Base-by-base conservation (phyloP, 1,140 invertebrate species). In the Lordiphosa mommai region DNA sequence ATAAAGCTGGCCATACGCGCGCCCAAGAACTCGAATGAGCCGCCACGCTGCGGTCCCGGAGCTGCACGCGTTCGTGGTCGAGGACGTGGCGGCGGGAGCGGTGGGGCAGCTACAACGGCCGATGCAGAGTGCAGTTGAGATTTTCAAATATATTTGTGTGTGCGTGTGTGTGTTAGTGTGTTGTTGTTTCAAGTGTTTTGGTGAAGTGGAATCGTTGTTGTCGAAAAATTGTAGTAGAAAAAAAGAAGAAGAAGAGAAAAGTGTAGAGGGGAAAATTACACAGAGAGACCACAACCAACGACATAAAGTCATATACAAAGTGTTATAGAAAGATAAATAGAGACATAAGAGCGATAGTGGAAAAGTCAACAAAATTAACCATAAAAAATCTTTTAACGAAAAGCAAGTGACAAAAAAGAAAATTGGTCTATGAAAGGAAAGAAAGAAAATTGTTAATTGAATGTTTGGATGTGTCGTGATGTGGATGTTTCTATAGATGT, bases 1-100 rank as follows among this genome's bases (percentile, higher is more conserved):
- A 88, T 88, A 87, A 88, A 88, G 86, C 74, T 88, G 80, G 86
- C 86, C 86, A 88, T 88, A 64, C 86, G 86, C 63, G 86, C 73
- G 80, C 86, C 86, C 77, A 88, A 88, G 72, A 88, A 86, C 72
- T 88, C 86, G 76, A 88, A 88, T 55, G 86, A 88, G 82, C 79
- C 68, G 57, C 77, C 77, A 37, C 76, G 76, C 44, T 80, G 76
- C 53, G 61, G 55, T 37, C 53, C 51, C 52, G 9, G 40, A 43
- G 40, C 40, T 27, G 40, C 40, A 43, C 40, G 10, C 40, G 63
- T 67, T 53, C 61, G 63, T 40, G 52, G 27, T 16, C 71, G 77
- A 32, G 76, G 61, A 13, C 77, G 76, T n/a, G 77, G 76, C 40
- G 58, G 67, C 14, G 58, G 41, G 30, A 59, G 48, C 32, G 58